Base-by-base conservation (phyloP, 1,140 invertebrate genomes). In the Elysia chlorotica region DNA sequence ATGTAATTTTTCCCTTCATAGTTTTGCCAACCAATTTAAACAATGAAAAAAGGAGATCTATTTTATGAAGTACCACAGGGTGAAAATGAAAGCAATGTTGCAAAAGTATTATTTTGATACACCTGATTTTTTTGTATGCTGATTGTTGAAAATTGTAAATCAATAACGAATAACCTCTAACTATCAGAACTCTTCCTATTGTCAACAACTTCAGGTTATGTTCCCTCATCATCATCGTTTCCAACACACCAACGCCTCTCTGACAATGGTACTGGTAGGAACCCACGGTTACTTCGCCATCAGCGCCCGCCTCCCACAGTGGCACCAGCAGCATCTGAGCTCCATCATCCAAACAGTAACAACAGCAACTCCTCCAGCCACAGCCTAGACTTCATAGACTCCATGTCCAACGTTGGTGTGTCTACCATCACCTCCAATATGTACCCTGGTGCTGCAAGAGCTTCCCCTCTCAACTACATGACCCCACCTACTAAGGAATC, bases 401-500 rank as follows among this genome's bases (percentile, higher is more conserved):
- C 66, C 17, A 21, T 68, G 14, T 33, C 48, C 41, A 68, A 68
- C 38, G 48, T 30, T 2, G 66, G 31, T 17, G 30, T 68, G 41
- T 31, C 66, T 21, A 2, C 66, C 5, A 30, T 31, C 19, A 25
- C 66, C 19, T 30, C 66, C 28, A n/a, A 14, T 35, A 6, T 31
- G 1, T 31, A 53, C 31, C 48, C 38, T 19, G 35, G 19, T 25
- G n/a, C 37, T 38, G n/a, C 63, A 65, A 6, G 2, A 41, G 3
- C 48, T 19, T 54, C 31, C 31, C 65, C 65, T n/a, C 21, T 59
- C 35, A 36, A 56, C 35, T 37, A 70, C 36, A 37, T 33, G 2
- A 70, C 67, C 17, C 67, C 67, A 23, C 67, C 67, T 37, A 70
- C 67, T 1, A 70, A 70, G 35, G 67, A 70, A 10, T 37, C 38